Evolutionary conservation across 2,888 invertebrate genomes (phyloP).

Genomic region (Zaprionus lineosus): DNA sequence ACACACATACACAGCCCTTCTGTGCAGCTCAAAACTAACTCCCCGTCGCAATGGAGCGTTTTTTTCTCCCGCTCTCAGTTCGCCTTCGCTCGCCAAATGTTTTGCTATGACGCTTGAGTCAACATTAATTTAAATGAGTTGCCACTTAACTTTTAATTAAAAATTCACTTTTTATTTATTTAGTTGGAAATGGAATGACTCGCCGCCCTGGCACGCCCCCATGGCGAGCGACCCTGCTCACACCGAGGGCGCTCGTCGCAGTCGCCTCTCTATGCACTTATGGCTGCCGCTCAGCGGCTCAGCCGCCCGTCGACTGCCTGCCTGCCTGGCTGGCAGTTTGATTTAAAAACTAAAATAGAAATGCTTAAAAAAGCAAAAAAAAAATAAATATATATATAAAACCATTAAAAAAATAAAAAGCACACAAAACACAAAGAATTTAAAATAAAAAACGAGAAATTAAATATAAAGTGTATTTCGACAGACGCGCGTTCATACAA

Average conservation of each 20-base stretch:
- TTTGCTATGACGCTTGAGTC: slow-evolving; percentile 78
- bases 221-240: slow-evolving; percentile 38
- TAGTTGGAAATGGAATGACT: slow-evolving; percentile 73
- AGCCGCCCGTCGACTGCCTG: too few species aligned
- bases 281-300: slow-evolving; percentile 31
- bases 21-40: too few species aligned
- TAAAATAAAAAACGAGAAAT: slow-evolving; percentile 30
- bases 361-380: slow-evolving; percentile 31
- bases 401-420: slow-evolving; percentile 4
- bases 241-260: background rate
- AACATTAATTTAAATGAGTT: slow-evolving; percentile 80
- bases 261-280: slow-evolving; percentile 44
- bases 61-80: slow-evolving; percentile 26
- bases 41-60: slow-evolving; percentile 17
- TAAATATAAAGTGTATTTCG: too few species aligned
- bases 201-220: too few species aligned
- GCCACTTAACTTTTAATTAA: slow-evolving; percentile 81
- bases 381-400: slow-evolving; percentile 23
- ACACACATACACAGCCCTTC: too few species aligned
- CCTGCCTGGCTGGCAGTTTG: slow-evolving; percentile 54
- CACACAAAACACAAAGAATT: slow-evolving; percentile 15
- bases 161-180: slow-evolving; percentile 79
- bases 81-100: slow-evolving; percentile 61
- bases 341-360: slow-evolving; percentile 73
- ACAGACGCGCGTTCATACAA: slow-evolving; percentile 56